These are phyloP conservation scores for Tricholaema leucomelas DNA, from an alignment of 2,113 vertebrate genomes.

Conservation along the genomic window DNA sequence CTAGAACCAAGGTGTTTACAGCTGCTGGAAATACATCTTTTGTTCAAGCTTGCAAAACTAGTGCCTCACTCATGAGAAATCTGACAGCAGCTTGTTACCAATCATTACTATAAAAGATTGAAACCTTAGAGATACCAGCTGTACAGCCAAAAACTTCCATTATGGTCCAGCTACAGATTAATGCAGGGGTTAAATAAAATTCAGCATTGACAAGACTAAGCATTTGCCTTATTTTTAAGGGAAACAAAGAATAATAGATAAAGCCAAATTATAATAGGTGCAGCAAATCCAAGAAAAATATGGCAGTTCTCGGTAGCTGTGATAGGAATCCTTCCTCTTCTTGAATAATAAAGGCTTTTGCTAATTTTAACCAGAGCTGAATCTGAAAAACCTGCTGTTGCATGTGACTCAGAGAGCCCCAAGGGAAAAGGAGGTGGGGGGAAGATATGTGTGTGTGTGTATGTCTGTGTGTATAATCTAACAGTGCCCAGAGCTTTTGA, in stretches of 20 bases:
- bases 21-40: not conserved
- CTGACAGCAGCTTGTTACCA: not conserved
- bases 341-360: slow-evolving; percentile 73
- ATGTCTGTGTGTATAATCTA: slow-evolving; percentile 71
- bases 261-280: slow-evolving; percentile 54
- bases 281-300: slow-evolving; percentile 54
- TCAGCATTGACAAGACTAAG: slow-evolving; percentile 8
- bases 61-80: not conserved
- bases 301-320: slow-evolving; percentile 57
- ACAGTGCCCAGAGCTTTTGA: slow-evolving; percentile 80
- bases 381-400: slow-evolving; percentile 72
- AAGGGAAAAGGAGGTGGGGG: slow-evolving; percentile 68
- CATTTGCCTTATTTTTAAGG: slow-evolving; percentile 35
- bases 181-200: slow-evolving; percentile 46
- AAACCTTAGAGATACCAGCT: not conserved
- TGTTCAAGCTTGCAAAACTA: not conserved
- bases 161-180: slow-evolving; percentile 20
- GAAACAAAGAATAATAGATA: slow-evolving; percentile 68
- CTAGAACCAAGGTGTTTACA: not conserved
- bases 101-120: not conserved
- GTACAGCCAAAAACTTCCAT: not conserved
- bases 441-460: slow-evolving; percentile 13
- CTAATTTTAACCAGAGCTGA: slow-evolving; percentile 78
- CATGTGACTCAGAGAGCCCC: slow-evolving; percentile 73
- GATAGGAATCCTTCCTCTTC: slow-evolving; percentile 66